These are phyloP conservation scores for Clunio marinus DNA, from an alignment of 2,888 invertebrate genomes.

Conservation along the genomic window DNA sequence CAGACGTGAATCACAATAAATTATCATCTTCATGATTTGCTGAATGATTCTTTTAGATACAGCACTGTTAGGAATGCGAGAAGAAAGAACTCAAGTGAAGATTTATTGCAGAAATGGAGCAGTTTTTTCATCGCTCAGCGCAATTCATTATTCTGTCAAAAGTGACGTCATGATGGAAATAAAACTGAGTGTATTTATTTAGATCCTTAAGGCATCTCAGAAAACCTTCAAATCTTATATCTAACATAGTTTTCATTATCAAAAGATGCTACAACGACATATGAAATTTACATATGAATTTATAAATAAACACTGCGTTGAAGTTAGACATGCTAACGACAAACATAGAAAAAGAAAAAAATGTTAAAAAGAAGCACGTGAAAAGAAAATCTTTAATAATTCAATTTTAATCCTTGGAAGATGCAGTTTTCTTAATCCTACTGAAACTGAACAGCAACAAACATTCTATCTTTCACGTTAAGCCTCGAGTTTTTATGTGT, in stretches of 20 bases:
- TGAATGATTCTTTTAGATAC: not conserved
- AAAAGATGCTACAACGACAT: not conserved
- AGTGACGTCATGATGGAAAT: not conserved
- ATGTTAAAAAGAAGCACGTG: not conserved
- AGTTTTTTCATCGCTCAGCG: not conserved
- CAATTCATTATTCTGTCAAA: not conserved
- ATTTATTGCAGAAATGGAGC: too few species aligned
- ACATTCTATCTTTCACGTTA: not conserved
- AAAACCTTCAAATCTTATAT: too few species aligned
- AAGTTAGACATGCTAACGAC: not conserved
- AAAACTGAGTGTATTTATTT: not conserved
- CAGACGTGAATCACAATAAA: not conserved
- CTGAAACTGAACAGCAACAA: constrained; percentile 19
- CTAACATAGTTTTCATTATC: constrained; percentile 5
- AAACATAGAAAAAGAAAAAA: not conserved
- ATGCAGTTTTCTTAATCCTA: constrained; percentile 28
- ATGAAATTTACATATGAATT: not conserved
- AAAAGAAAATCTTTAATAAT: constrained; percentile 36
- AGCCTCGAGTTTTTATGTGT: not conserved
- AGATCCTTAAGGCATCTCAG: not conserved
- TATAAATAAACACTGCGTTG: not conserved
- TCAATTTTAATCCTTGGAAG: constrained; percentile 32
- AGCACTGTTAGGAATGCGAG: not conserved
- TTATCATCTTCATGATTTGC: not conserved
- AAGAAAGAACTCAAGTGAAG: not conserved